Evolutionary conservation across 2,113 vertebrate genomes (phyloP), one percentile per base, ranked within the genome.

Genomic region (Sceloporus undulatus): DNA sequence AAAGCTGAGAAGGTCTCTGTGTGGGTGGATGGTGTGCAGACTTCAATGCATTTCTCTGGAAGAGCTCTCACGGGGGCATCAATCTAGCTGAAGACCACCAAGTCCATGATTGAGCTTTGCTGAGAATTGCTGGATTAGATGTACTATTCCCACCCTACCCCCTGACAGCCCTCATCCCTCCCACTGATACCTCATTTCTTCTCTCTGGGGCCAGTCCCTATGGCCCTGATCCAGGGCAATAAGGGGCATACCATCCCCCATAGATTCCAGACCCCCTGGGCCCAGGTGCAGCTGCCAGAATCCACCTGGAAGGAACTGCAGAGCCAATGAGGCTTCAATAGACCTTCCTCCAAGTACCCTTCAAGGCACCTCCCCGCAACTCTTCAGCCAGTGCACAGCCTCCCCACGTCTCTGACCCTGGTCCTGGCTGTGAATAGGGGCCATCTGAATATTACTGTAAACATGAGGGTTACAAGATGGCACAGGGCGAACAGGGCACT

Each of bases 391-490:
- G 89, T 59, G 27, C 70, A 68, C 59, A 54, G 23, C 62, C 40
- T 80, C 82, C 70, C 88, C 42, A 62, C 59, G 14, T 29, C 79
- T 66, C 77, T n/a, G 68, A 66, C 90, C 0, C 89, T 92, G 73
- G 92, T 94, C 93, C 94, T 93, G 92, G 93, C 94, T 18, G 92
- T 2, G 90, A 88, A 84, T 59, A 70, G 74, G 87, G 81, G 87
- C 87, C 84, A 86, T 91, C 93, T 87, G 88, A 91, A 86, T 91
- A 92, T 95, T 93, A 94, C 91, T 92, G 85, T 95, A 95, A 94
- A 95, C 95, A 90, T 19, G 27, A 93, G 92, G 95, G 92, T 94
- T 94, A 94, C 92, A 90, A 11, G 92, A 94, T 68, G 90, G 91
- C 92, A 92, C 38, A 3, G 93, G 92, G 86, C 25, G 27, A 29